Conservation (phyloP, 2,888 invertebrate genomes). For the Petrolisthes cinctipes region DNA sequence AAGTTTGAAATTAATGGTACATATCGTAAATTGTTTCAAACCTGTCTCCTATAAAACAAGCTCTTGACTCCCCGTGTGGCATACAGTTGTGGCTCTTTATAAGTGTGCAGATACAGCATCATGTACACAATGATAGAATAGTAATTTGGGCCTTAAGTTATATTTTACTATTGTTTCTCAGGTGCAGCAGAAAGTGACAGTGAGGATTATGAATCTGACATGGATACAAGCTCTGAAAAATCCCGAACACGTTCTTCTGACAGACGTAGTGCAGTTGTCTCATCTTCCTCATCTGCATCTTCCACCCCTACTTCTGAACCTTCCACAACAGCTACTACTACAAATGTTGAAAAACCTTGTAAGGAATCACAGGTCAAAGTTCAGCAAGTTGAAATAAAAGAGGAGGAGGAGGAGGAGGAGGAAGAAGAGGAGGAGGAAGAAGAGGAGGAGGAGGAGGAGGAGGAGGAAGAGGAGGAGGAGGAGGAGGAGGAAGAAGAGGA, state of each 20-base stretch:
- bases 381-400: constrained; percentile 34
- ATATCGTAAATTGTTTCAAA: no score
- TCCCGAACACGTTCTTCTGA: constrained; percentile 41
- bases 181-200: constrained; percentile 55
- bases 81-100: no score
- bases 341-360: constrained; percentile 18
- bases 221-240: constrained; percentile 45
- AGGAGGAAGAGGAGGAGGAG: no score
- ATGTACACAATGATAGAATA: no score
- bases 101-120: no score
- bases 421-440: constrained; percentile 60
- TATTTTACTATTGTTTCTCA: constrained; percentile 11
- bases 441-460: neutral
- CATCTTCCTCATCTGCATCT: constrained; percentile 37
- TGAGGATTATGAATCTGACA: constrained; percentile 58
- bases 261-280: constrained; percentile 23
- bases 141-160: no score
- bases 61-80: no score
- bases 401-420: constrained; percentile 47
- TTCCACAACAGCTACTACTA: constrained; percentile 9
- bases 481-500: constrained; percentile 9
- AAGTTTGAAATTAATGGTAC: no score
- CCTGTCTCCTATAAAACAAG: no score
- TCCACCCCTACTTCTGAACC: constrained; percentile 48
- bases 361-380: constrained; percentile 34